phyloP scores from a whole-genome alignment of 1,140 invertebrate genomes.

The Leptopilina boulardi region DNA sequence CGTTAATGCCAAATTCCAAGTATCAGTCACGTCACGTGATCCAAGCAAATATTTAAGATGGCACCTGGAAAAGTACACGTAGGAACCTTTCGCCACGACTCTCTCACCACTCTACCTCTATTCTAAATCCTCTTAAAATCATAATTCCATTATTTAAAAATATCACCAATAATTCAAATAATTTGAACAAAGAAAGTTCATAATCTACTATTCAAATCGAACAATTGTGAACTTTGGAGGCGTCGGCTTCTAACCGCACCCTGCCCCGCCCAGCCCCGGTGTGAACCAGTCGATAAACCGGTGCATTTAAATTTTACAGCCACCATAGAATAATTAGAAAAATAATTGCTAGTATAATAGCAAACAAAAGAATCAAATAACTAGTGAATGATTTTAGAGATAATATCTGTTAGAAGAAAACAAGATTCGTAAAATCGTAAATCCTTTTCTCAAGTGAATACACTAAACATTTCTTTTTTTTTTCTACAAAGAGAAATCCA shows the following conservation, averaged over 20 bases:
- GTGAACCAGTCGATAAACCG: conserved; percentile 65
- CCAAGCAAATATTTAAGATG: conserved; percentile 18
- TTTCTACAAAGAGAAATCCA: no score
- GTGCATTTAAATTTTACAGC: conserved; percentile 33
- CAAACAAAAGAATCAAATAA: background rate
- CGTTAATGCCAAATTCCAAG: conserved; percentile 1
- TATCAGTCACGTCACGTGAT: conserved; percentile 23
- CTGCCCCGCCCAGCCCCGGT: conserved; percentile 74
- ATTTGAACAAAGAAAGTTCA: background rate
- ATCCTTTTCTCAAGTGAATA: no score
- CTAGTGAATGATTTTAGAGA: background rate
- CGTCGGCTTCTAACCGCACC: conserved; percentile 70
- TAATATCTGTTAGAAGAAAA: background rate
- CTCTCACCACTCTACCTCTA: background rate
- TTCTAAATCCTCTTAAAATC: background rate
- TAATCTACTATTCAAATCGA: background rate
- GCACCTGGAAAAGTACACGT: conserved; percentile 20
- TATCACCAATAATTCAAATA: background rate
- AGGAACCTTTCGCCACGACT: background rate
- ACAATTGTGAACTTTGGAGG: conserved; percentile 57
- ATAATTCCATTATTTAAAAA: background rate
- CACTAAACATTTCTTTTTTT: no score
- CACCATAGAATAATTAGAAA: background rate
- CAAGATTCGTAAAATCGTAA: background rate
- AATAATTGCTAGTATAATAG: background rate